phyloP scores from a whole-genome alignment of 2,113 vertebrate genomes.

The Coracopsis vasa region DNA sequence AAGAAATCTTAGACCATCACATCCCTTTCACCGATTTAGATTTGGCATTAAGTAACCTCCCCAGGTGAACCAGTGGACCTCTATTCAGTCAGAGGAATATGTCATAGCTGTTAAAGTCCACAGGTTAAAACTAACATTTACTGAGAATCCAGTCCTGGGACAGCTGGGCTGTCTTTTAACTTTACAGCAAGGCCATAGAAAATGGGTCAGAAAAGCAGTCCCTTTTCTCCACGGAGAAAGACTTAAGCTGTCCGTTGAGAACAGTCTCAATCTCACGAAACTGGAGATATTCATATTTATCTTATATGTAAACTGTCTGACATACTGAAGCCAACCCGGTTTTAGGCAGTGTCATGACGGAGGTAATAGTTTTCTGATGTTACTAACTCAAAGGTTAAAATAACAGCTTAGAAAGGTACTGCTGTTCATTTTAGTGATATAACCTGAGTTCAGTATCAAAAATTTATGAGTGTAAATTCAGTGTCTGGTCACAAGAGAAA shows the following conservation, averaged over 20 bases:
- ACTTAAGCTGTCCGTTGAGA: neutral
- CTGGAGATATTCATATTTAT: neutral
- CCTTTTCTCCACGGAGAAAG: neutral
- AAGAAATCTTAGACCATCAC: neutral
- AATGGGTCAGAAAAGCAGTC: neutral
- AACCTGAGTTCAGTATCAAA: neutral
- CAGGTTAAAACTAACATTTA: neutral
- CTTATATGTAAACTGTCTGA: neutral
- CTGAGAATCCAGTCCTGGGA: neutral
- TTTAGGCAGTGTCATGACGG: neutral
- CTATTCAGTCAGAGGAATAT: neutral
- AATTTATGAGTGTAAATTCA: neutral
- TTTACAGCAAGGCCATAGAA: neutral
- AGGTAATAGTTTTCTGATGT: neutral
- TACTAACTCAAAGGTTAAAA: neutral
- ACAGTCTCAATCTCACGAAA: neutral
- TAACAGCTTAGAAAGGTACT: neutral
- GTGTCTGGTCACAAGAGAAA: neutral
- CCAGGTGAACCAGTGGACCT: neutral
- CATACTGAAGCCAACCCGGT: neutral
- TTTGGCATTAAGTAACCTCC: neutral
- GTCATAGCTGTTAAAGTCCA: fast-evolving
- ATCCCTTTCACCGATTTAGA: neutral
- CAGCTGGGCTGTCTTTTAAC: neutral
- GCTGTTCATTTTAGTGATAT: neutral